Base-by-base conservation (phyloP, 2,797 vertebrate species). In the Clarias fuscus region DNA sequence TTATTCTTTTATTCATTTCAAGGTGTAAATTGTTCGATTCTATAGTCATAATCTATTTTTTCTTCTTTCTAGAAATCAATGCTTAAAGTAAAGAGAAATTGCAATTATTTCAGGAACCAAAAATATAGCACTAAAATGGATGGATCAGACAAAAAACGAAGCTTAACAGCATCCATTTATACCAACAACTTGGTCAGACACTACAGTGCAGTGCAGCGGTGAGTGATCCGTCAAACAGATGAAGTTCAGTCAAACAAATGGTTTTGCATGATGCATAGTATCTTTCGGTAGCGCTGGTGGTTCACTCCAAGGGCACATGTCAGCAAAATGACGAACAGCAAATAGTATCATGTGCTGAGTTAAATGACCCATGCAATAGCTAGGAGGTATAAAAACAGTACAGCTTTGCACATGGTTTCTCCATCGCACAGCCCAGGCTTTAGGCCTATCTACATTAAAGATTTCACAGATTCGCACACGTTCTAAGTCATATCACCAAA, bases 331-430 rank as follows among this genome's bases (percentile, higher is more conserved):
- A 93, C 91, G 87, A 87, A 91, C 86, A 82, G 89, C 81, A 90
- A 86, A 86, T 85, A 80, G 82, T 86, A 87, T 87, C 70, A 53
- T 62, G 85, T 88, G 79, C 79, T 84, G 72, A 37, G 72, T 67
- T 89, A 92, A 94, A 94, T 92, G 91, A 89, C 18, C 89, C 88
- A 5, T 92, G 90, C 89, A 93, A 91, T 92, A 89, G 89, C 90
- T 88, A 85, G 89, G 83, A 89, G 68, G 64, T 86, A 88, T 88
- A 87, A 90, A 91, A 87, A 88, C 89, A 87, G 88, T 89, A 82
- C 22, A 76, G 72, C 62, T 11, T 22, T 53, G 37, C 53, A 43
- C 33, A 65, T 24, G n/a, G 37, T 62, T 84, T 86, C 67, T 79
- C 65, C 79, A 73, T 43, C 81, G 77, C 80, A 83, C 33, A 77